Base-by-base conservation (phyloP, 2,113 vertebrate species). In the Gavialis gangeticus region DNA sequence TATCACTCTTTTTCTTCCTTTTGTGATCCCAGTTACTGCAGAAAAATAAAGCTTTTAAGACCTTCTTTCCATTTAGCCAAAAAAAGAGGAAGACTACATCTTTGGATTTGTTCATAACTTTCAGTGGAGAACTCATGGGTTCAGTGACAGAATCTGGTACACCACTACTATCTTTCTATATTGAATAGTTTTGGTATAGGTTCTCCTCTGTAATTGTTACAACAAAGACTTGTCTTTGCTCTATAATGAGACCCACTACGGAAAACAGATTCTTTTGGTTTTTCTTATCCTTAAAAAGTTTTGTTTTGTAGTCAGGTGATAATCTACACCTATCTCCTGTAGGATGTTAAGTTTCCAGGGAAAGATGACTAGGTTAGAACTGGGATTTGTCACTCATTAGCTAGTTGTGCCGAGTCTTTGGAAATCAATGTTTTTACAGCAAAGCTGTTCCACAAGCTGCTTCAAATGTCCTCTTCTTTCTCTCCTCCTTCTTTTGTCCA, bases 401-500 rank as follows among this genome's bases (percentile, higher is more conserved):
- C 8, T 12, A 76, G 54, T 4, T 71, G 3, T 15, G 37, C 0
- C 8, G 60, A 77, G 1, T 15, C 18, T 80, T 78, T 11, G 60
- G 34, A 59, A 87, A 85, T 19, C 1, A 60, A 12, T 34, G 12
- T 5, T 54, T 79, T 6, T 54, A 24, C 24, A 37, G 13, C 1
- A 64, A 1, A 69, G 1, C 0, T 75, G 34, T 63, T 75, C n/a
- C 2, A 1, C 58, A 2, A 58, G 2, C 4, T 24, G 57, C 8
- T n/a, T 63, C 81, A 91, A 71, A n/a, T n/a, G 90, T 82, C 69
- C 2, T 63, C 56, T 89, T 81, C 15, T 4, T 64, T 87, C 5
- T 0, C 0, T 75, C 2, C 19, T 78, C 4, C 4, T 28, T 3
- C 80, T 89, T 58, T 81, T 25, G 4, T 57, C 21, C 17, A 21